Evolutionary conservation across 2,797 vertebrate species (phyloP).

Genomic region (Melanotaenia maccullochi): DNA sequence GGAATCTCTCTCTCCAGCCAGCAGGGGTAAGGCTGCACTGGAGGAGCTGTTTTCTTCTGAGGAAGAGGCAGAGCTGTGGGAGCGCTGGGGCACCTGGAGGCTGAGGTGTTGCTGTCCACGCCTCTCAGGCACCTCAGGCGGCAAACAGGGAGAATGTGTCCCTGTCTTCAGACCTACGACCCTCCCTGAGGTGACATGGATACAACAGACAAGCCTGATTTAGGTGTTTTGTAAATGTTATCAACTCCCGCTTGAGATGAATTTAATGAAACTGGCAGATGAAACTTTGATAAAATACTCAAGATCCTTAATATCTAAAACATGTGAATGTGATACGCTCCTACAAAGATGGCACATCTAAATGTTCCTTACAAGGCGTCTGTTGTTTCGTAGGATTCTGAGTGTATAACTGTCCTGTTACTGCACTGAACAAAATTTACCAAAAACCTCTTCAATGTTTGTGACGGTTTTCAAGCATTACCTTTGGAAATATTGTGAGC

Average conservation of each 20-base stretch:
- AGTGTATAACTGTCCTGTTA: no score
- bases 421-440: no score
- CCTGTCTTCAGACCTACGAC: conserved; percentile 85
- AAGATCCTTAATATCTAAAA: not conserved
- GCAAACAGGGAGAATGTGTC: conserved; percentile 84
- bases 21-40: conserved; percentile 91
- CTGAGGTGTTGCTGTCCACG: conserved; percentile 87
- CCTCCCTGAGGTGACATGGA: conserved; percentile 78
- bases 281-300: not conserved
- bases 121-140: conserved; percentile 86
- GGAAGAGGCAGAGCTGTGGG: conserved; percentile 95
- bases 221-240: not conserved
- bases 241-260: not conserved
- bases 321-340: not conserved
- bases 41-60: conserved; percentile 96
- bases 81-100: conserved; percentile 92
- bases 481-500: no score
- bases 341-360: not conserved
- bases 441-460: no score
- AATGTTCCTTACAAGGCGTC: not conserved
- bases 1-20: conserved; percentile 91
- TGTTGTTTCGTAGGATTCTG: no score
- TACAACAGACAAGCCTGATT: not conserved
- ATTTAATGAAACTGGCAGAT: not conserved
- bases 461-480: no score